Conservation (phyloP, 1,140 invertebrate genomes). For the Cyphomyrmex costatus region DNA sequence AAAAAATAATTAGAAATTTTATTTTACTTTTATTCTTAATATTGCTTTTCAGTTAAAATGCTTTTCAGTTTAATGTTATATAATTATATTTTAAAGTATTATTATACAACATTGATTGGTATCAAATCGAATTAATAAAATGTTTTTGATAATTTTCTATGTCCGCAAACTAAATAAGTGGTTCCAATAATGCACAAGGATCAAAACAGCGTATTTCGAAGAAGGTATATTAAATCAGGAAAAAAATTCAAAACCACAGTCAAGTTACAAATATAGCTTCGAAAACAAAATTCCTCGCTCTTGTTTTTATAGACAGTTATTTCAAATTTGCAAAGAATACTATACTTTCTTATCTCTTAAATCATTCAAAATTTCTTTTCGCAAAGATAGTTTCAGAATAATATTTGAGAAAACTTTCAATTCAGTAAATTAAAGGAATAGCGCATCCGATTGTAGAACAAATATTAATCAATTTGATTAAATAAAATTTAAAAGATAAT, state of each 20-base stretch:
- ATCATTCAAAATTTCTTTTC: not conserved
- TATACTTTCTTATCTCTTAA: not conserved
- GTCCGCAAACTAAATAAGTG: constrained; percentile 29
- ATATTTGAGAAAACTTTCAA: not conserved
- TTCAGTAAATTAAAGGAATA: not conserved
- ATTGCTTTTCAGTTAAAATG: not conserved
- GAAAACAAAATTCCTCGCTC: constrained; percentile 36
- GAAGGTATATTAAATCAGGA: not conserved
- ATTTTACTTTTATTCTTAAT: not conserved
- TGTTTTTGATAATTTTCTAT: constrained; percentile 34
- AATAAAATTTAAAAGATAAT: not conserved
- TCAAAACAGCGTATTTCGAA: constrained; percentile 7
- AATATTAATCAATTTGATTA: not conserved
- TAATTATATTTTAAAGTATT: not conserved
- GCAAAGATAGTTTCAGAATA: not conserved
- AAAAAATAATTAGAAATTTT: constrained; percentile 11
- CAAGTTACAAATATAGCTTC: not conserved
- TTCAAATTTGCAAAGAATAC: constrained; percentile 1
- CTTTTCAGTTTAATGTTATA: not conserved
- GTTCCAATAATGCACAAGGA: not conserved
- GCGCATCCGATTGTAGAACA: not conserved
- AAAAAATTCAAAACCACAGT: not conserved
- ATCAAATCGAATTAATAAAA: not conserved
- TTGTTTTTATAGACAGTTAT: constrained; percentile 3
- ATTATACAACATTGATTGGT: not conserved